These are phyloP conservation scores for Drepanosiphum platanoidis DNA, from an alignment of 2,888 invertebrate species.

Conservation along the genomic window DNA sequence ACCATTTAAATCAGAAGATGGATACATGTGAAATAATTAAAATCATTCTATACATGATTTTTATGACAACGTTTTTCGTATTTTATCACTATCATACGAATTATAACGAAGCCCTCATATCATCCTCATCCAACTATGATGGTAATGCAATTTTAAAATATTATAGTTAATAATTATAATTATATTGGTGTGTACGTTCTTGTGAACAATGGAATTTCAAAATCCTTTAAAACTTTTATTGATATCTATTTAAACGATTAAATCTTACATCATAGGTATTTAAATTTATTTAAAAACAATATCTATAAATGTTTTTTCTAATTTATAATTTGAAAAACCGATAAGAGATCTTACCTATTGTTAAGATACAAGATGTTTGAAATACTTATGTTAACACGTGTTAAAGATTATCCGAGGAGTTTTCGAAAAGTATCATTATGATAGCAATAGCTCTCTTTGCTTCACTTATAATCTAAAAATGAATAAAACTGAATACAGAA, in stretches of 20 bases:
- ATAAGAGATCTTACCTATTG: too few species aligned
- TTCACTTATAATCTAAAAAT: not conserved
- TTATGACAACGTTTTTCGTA: constrained; percentile 37
- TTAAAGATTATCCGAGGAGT: too few species aligned
- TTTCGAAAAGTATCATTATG: not conserved
- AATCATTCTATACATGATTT: constrained; percentile 25
- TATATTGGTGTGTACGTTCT: not conserved
- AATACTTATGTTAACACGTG: too few species aligned
- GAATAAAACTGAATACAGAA: not conserved
- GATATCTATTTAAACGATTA: too few species aligned
- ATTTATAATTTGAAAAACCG: too few species aligned
- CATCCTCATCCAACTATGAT: not conserved
- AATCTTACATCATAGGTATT: too few species aligned
- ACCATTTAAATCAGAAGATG: not conserved
- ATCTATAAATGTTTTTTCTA: too few species aligned
- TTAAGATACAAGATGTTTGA: too few species aligned
- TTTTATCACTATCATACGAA: constrained; percentile 15
- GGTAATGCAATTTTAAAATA: not conserved
- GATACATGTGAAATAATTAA: constrained; percentile 21
- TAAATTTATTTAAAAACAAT: too few species aligned
- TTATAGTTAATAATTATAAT: not conserved
- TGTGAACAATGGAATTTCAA: too few species aligned
- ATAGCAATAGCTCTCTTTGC: not conserved
- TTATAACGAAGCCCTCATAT: not conserved
- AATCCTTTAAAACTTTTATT: too few species aligned